Evolutionary conservation across 2,113 vertebrate species (phyloP).

Genomic region (Myotis yumanensis): DNA sequence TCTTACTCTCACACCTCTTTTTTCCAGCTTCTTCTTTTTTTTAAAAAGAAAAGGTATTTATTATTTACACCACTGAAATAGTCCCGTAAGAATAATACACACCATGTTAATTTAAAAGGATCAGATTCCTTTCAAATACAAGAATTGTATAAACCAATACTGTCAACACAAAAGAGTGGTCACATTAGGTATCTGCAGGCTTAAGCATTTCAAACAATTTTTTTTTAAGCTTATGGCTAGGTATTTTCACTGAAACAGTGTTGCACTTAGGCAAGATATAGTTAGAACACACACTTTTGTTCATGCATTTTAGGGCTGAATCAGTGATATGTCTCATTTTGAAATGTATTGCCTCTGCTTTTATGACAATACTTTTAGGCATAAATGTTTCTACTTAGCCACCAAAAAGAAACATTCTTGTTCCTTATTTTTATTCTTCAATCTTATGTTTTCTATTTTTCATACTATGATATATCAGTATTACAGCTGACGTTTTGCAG

Average conservation of each 20-base stretch:
- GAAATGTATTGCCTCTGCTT: slow-evolving; percentile 73
- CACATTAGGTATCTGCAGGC: slow-evolving; percentile 84
- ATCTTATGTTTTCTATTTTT: slow-evolving; percentile 70
- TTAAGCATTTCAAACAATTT: slow-evolving; percentile 81
- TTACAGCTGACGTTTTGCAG: slow-evolving; percentile 70
- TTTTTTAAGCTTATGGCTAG: slow-evolving; percentile 81
- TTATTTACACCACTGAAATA: slow-evolving; percentile 88
- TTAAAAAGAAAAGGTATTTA: slow-evolving; percentile 85
- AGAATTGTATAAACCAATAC: slow-evolving; percentile 83
- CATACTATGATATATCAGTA: slow-evolving; percentile 57
- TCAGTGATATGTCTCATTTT: slow-evolving; percentile 67
- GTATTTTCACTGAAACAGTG: slow-evolving; percentile 82
- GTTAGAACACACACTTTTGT: slow-evolving; percentile 80
- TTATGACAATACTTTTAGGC: slow-evolving; percentile 64
- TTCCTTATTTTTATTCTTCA: slow-evolving; percentile 62
- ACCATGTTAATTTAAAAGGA: slow-evolving; percentile 85
- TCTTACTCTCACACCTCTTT: background rate
- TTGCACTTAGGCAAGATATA: slow-evolving; percentile 80
- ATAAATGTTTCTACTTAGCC: slow-evolving; percentile 76
- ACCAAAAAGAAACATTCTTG: slow-evolving; percentile 53
- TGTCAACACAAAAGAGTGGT: slow-evolving; percentile 84
- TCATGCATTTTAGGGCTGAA: slow-evolving; percentile 81
- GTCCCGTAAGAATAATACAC: slow-evolving; percentile 87
- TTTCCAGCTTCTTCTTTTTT: slow-evolving; percentile 18
- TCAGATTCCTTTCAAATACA: slow-evolving; percentile 84